Evolutionary conservation across 2,113 vertebrate genomes (phyloP).

Genomic region (Argyrosomus japonicus): DNA sequence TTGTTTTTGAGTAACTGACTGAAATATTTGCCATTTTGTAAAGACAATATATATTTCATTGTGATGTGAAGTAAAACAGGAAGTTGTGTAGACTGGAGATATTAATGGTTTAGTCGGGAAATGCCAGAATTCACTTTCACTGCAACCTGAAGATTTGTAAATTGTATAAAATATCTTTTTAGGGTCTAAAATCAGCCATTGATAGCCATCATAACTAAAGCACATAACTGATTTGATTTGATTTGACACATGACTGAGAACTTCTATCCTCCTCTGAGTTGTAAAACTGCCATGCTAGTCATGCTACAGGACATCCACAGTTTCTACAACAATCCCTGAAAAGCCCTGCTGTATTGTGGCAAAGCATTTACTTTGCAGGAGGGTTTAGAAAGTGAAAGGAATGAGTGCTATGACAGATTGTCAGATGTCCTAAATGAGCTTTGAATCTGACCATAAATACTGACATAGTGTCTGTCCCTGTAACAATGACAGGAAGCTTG

Average conservation of each 20-base stretch:
- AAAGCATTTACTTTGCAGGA: neutral
- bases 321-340: neutral
- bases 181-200: neutral
- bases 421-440: constrained; percentile 33
- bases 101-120: neutral
- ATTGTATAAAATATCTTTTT: neutral
- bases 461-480: constrained; percentile 49
- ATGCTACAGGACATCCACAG: neutral
- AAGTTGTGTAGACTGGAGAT: neutral
- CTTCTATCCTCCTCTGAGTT: neutral
- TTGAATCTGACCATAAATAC: constrained; percentile 44
- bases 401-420: neutral
- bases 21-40: neutral
- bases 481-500: constrained; percentile 74
- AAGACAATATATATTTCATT: neutral
- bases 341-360: neutral
- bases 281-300: neutral
- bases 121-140: neutral
- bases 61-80: neutral
- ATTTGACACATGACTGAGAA: too few species aligned
- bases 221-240: neutral
- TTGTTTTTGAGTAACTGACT: neutral
- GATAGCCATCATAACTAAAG: neutral
- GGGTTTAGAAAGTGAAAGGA: constrained; percentile 53
- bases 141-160: neutral